These are phyloP conservation scores for Geotrupes spiniger DNA, from an alignment of 2,888 invertebrate species.

Conservation along the genomic window DNA sequence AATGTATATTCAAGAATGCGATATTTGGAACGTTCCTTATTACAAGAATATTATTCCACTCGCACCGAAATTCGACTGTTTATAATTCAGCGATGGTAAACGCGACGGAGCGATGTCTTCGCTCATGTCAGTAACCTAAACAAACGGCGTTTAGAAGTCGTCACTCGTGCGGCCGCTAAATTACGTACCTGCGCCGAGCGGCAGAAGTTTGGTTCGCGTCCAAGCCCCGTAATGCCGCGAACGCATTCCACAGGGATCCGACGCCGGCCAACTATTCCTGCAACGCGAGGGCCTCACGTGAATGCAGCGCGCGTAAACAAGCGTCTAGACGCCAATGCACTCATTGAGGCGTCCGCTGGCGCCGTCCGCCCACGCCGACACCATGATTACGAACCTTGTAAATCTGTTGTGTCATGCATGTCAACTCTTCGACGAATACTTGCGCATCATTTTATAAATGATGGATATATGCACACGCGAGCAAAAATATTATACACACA, in stretches of 20 bases:
- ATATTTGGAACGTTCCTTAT: too few relatives aligned
- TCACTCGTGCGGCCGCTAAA: background rate
- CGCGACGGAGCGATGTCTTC: background rate
- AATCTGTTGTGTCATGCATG: constrained; percentile 7
- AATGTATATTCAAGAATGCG: too few relatives aligned
- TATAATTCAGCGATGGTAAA: constrained; percentile 1
- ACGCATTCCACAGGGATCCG: background rate
- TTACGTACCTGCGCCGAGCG: background rate
- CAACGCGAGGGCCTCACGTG: constrained; percentile 10
- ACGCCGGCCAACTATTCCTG: constrained; percentile 13
- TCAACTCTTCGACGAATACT: constrained; percentile 6
- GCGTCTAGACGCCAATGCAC: constrained; percentile 8
- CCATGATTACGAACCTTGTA: constrained; percentile 6
- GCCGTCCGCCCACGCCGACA: constrained; percentile 8
- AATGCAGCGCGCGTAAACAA: constrained; percentile 7
- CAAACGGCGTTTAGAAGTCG: constrained; percentile 2
- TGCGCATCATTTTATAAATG: constrained; percentile 6
- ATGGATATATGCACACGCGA: constrained; percentile 1
- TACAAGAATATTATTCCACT: too few relatives aligned
- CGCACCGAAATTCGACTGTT: background rate
- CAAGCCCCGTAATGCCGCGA: constrained; percentile 1
- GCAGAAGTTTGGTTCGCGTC: background rate
- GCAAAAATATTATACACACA: too few relatives aligned
- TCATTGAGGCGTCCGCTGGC: constrained; percentile 9
- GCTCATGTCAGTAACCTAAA: constrained; percentile 4